Conservation (phyloP, 2,113 vertebrate genomes). For the Actinemys pallida region DNA sequence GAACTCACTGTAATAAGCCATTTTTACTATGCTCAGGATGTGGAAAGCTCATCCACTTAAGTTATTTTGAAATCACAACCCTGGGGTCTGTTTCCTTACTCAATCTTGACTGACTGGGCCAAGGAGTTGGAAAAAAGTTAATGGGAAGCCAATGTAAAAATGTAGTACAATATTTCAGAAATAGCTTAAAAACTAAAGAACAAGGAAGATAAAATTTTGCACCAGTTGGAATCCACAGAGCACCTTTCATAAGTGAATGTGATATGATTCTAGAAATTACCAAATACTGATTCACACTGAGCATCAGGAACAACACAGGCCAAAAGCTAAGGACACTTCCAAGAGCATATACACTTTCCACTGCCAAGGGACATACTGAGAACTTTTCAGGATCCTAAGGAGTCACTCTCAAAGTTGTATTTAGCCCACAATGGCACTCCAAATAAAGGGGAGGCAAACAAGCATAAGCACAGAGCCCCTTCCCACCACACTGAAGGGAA, state of each 20-base stretch:
- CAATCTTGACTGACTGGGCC: too few species aligned
- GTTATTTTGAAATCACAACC: neutral
- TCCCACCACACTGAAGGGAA: neutral
- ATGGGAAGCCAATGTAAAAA: neutral
- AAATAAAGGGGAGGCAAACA: neutral
- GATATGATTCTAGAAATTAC: too few species aligned
- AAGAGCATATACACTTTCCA: neutral
- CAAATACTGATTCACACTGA: too few species aligned
- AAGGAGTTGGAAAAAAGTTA: neutral
- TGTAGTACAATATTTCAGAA: neutral
- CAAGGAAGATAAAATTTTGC: neutral
- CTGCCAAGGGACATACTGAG: neutral
- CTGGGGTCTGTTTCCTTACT: too few species aligned
- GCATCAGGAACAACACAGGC: too few species aligned
- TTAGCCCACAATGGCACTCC: neutral
- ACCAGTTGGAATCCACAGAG: too few species aligned
- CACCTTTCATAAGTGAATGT: too few species aligned
- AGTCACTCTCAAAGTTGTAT: neutral
- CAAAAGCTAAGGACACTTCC: neutral
- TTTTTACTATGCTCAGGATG: neutral
- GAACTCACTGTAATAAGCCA: neutral
- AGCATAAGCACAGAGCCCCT: neutral
- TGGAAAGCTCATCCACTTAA: neutral
- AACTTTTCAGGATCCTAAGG: neutral
- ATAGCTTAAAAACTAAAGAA: neutral